A percentile compares a stretch with the other conserved stretches of the same genome.
These are phyloP conservation scores for Acanthurus leucopareius DNA, from an alignment of 2,797 vertebrate species.

Conservation along the genomic window DNA sequence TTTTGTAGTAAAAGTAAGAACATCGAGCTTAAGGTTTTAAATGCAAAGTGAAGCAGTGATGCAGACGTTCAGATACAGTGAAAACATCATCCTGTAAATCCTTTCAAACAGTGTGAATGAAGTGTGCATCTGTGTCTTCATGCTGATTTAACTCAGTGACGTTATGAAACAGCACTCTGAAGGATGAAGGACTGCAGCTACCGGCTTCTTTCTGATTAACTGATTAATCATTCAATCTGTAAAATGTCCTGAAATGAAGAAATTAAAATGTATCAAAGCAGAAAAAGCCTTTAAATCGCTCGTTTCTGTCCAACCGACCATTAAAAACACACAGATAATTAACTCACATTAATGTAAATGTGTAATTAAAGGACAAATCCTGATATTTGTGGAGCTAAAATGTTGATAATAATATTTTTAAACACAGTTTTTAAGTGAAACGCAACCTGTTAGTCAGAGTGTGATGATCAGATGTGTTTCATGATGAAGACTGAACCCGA, in stretches of 20 bases:
- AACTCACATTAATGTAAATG: background rate
- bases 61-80: no score
- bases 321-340: background rate
- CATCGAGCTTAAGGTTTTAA: background rate
- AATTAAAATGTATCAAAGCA: background rate
- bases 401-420: background rate
- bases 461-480: no score
- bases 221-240: background rate
- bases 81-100: background rate
- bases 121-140: background rate
- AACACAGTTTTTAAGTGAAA: no score
- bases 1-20: background rate
- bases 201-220: background rate
- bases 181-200: background rate
- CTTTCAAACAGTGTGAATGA: background rate
- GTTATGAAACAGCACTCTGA: background rate
- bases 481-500: no score
- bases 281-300: no score
- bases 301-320: background rate
- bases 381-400: background rate
- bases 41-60: background rate
- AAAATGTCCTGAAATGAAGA: background rate
- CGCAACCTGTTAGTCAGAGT: no score
- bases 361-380: background rate
- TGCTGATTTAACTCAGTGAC: background rate